Percentiles rank a stretch among this genome's conserved stretches.
phyloP scores from a whole-genome alignment of 2,888 invertebrate genomes.

The Serrognathus titanus region DNA sequence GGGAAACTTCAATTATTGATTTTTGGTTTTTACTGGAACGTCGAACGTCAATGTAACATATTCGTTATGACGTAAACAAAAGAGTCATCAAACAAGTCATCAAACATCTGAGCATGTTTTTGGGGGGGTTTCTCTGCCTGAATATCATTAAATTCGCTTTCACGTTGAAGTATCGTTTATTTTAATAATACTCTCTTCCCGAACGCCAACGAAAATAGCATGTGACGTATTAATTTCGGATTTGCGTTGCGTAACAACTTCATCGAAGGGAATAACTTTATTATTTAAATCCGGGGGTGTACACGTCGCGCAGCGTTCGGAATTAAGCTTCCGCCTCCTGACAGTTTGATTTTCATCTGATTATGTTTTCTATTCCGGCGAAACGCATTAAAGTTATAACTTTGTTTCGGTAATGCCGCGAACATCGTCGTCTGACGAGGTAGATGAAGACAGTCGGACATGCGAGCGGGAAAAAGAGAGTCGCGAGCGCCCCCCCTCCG shows the following conservation, averaged over 20 bases:
- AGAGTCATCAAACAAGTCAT: too few species aligned
- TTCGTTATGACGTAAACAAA: too few species aligned
- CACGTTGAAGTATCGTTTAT: too few species aligned
- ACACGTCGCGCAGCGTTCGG: slow-evolving; percentile 3
- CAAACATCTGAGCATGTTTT: too few species aligned
- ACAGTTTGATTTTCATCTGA: slow-evolving; percentile 24
- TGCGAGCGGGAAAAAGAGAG: slow-evolving; percentile 1
- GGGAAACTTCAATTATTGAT: too few species aligned
- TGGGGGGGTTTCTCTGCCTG: too few species aligned
- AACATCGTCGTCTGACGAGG: slow-evolving; percentile 1
- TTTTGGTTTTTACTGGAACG: too few species aligned
- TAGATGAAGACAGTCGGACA: slow-evolving; percentile 7
- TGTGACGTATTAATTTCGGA: slow-evolving; percentile 9
- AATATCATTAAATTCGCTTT: too few species aligned
- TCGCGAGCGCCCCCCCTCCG: slow-evolving; percentile 12
- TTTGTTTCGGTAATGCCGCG: slow-evolving; percentile 32
- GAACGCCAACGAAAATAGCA: too few species aligned
- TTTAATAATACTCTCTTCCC: too few species aligned
- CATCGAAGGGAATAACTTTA: slow-evolving; percentile 2
- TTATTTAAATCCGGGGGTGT: slow-evolving; percentile 6
- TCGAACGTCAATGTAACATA: too few species aligned
- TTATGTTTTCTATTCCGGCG: slow-evolving; percentile 26
- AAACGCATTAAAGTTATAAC: slow-evolving; percentile 35
- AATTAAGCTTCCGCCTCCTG: slow-evolving; percentile 13
- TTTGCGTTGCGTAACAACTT: slow-evolving; percentile 8